These are phyloP conservation scores for Aplochiton taeniatus DNA, from an alignment of 2,797 vertebrate genomes.

Conservation along the genomic window DNA sequence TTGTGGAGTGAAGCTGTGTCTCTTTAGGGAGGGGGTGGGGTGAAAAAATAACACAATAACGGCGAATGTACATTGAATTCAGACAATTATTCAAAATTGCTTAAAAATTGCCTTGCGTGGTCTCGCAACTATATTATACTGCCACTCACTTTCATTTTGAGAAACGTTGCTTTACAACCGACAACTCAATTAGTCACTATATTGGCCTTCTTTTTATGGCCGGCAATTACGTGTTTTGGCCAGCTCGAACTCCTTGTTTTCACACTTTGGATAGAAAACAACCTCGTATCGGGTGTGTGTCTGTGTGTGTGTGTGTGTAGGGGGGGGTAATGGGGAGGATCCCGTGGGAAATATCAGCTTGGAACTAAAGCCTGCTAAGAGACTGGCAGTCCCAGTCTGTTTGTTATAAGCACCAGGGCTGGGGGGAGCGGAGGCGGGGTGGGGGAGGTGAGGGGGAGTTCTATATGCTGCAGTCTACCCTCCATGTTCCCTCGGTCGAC, in stretches of 20 bases:
- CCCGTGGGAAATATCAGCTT: slow-evolving; percentile 55
- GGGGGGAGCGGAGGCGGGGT: too few relatives aligned
- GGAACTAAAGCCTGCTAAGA: slow-evolving; percentile 52
- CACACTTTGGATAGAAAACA: slow-evolving; percentile 29
- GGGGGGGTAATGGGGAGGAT: slow-evolving; percentile 21
- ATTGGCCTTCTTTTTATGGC: slow-evolving; percentile 35
- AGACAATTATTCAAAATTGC: too few relatives aligned
- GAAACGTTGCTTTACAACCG: not conserved
- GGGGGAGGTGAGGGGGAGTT: too few relatives aligned
- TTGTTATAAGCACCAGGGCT: slow-evolving; percentile 29
- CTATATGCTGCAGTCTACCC: slow-evolving; percentile 25
- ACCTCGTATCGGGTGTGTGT: slow-evolving; percentile 36
- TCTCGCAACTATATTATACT: too few relatives aligned
- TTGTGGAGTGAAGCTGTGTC: too few relatives aligned
- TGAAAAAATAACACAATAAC: too few relatives aligned
- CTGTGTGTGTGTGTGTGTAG: too few relatives aligned
- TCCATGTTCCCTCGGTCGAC: too few relatives aligned
- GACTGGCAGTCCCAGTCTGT: slow-evolving; percentile 41
- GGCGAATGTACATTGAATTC: too few relatives aligned
- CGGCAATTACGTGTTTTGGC: slow-evolving; percentile 42
- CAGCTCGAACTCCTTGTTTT: slow-evolving; percentile 24
- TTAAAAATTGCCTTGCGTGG: too few relatives aligned
- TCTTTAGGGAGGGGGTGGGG: too few relatives aligned
- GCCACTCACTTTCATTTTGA: too few relatives aligned
- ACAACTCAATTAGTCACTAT: slow-evolving; percentile 27